Evolutionary conservation across 2,797 vertebrate genomes (phyloP).

Genomic region (Thalassophryne amazonica): DNA sequence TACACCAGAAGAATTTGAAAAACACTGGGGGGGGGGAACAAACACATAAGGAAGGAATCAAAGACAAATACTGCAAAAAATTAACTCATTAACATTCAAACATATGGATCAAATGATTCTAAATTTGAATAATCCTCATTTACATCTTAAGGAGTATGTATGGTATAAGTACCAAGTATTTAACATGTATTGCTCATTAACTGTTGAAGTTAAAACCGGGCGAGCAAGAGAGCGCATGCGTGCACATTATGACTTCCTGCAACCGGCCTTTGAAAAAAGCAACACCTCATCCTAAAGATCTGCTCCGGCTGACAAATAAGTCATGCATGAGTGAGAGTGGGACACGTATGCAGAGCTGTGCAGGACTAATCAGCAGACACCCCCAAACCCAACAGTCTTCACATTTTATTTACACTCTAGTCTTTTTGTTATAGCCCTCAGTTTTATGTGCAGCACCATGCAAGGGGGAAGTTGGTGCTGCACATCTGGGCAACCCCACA

Average conservation of each 20-base stretch:
- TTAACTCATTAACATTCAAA: too few relatives aligned
- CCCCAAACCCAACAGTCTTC: too few relatives aligned
- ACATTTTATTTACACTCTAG: conserved; percentile 30
- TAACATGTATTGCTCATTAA: too few relatives aligned
- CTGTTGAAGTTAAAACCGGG: not conserved
- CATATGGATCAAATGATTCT: too few relatives aligned
- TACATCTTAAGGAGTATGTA: too few relatives aligned
- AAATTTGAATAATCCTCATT: too few relatives aligned
- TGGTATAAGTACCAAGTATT: too few relatives aligned
- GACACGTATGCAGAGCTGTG: conserved; percentile 21
- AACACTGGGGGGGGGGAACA: too few relatives aligned
- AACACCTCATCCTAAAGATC: conserved; percentile 66
- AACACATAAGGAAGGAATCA: too few relatives aligned
- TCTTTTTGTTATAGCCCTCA: conserved; percentile 33
- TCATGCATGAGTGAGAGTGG: conserved; percentile 30
- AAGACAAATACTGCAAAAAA: too few relatives aligned
- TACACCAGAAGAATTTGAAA: too few relatives aligned
- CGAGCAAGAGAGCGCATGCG: not conserved
- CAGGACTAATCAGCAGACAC: conserved; percentile 46
- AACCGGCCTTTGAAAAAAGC: conserved; percentile 60
- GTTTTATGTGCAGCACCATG: conserved; percentile 54
- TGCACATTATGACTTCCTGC: conserved; percentile 58
- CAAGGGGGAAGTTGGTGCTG: conserved; percentile 4
- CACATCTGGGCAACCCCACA: conserved; percentile 36
- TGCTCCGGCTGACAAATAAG: conserved; percentile 45